Evolutionary conservation across 2,113 vertebrate genomes (phyloP).

Genomic region (Nothoprocta perdicaria): DNA sequence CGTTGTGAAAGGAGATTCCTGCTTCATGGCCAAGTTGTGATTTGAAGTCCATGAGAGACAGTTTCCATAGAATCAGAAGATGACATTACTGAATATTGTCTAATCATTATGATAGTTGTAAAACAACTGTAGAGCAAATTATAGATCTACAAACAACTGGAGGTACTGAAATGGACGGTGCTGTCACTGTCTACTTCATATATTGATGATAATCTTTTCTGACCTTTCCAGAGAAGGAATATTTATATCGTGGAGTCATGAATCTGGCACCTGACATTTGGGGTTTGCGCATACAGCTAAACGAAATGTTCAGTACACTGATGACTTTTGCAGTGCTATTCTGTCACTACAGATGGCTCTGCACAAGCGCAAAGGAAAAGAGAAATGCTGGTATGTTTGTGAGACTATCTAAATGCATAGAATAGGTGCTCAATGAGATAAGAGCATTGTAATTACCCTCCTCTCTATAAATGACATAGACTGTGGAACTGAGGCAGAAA

Average conservation of each 20-base stretch:
- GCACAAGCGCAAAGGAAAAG: slow-evolving; percentile 20
- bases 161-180: slow-evolving; percentile 24
- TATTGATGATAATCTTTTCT: slow-evolving; percentile 58
- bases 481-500: not conserved
- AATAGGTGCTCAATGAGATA: not conserved
- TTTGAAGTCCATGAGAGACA: slow-evolving; percentile 3
- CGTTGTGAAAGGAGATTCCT: not conserved
- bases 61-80: slow-evolving; percentile 27
- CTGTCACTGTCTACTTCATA: slow-evolving; percentile 60
- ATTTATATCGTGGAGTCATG: slow-evolving; percentile 59
- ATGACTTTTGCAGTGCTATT: slow-evolving; percentile 53
- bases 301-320: slow-evolving; percentile 58
- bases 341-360: slow-evolving; percentile 65
- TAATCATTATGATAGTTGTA: slow-evolving; percentile 55
- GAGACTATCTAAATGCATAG: not conserved
- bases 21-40: not conserved
- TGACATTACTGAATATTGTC: not conserved
- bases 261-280: slow-evolving; percentile 69
- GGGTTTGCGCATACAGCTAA: slow-evolving; percentile 48
- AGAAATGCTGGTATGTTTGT: not conserved
- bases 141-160: slow-evolving; percentile 31
- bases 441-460: slow-evolving; percentile 1
- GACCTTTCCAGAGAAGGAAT: slow-evolving; percentile 62
- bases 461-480: not conserved
- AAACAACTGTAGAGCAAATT: slow-evolving; percentile 61